These are phyloP conservation scores for Heterotilapia buettikoferi DNA, from an alignment of 2,113 vertebrate species.

Conservation along the genomic window DNA sequence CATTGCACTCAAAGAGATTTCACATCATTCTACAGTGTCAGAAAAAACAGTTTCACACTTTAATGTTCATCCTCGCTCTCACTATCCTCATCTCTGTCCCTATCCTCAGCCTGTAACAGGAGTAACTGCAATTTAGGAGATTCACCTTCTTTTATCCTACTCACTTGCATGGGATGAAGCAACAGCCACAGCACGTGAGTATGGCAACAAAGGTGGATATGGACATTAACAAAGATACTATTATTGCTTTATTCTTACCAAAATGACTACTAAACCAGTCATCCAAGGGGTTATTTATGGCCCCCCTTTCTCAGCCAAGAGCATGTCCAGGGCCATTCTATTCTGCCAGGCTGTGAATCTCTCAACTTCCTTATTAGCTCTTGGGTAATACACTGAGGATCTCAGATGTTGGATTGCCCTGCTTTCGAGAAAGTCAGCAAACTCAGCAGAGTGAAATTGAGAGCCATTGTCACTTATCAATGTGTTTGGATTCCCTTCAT, in stretches of 20 bases:
- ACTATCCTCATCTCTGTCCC: neutral
- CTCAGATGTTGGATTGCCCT: neutral
- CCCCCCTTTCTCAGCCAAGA: neutral
- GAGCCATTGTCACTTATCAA: neutral
- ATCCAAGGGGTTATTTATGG: neutral
- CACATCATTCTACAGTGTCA: neutral
- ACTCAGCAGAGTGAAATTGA: neutral
- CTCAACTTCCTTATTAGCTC: neutral
- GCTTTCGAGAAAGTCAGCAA: neutral
- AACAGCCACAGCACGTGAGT: neutral
- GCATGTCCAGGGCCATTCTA: neutral
- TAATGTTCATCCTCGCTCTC: neutral
- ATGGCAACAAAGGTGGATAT: neutral
- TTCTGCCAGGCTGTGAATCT: neutral
- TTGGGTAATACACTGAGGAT: neutral
- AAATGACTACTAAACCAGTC: neutral
- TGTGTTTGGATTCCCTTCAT: neutral
- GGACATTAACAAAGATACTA: neutral
- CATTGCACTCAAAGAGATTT: neutral
- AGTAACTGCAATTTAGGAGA: neutral
- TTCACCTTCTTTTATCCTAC: neutral
- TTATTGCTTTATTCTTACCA: neutral
- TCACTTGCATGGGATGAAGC: neutral
- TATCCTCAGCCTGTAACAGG: neutral
- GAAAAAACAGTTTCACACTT: neutral